Evolutionary conservation across 2,797 vertebrate species (phyloP).

Genomic region (Clarias laeviceps): DNA sequence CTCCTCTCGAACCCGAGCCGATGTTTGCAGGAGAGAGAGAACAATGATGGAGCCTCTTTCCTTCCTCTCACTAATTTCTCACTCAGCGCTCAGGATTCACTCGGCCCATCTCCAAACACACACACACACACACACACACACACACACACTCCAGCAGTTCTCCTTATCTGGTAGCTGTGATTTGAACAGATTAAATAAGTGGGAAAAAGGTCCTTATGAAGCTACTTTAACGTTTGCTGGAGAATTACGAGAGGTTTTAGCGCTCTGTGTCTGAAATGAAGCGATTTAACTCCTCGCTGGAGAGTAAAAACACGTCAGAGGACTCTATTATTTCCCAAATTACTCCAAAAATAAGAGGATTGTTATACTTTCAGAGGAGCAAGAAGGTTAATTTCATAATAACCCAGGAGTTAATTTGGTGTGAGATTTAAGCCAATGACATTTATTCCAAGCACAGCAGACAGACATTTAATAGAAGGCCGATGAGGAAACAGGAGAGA

Average conservation of each 20-base stretch:
- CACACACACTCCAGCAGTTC: slow-evolving; percentile 59
- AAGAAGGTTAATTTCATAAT: slow-evolving; percentile 67
- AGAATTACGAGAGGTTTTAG: slow-evolving; percentile 63
- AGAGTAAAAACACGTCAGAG: slow-evolving; percentile 38
- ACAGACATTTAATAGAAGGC: slow-evolving; percentile 59
- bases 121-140: slow-evolving; percentile 43
- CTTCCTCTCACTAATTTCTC: slow-evolving; percentile 61
- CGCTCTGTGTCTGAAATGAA: slow-evolving; percentile 52
- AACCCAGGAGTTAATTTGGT: slow-evolving; percentile 55
- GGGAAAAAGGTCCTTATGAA: slow-evolving; percentile 46
- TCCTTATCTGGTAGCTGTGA: slow-evolving; percentile 61
- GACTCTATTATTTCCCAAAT: slow-evolving; percentile 24
- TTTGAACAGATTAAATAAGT: slow-evolving; percentile 62
- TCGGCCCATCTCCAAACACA: slow-evolving; percentile 45
- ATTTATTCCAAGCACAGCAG: slow-evolving; percentile 62
- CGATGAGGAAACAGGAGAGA: slow-evolving; percentile 6
- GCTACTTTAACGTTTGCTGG: slow-evolving; percentile 58
- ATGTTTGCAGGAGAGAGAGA: slow-evolving; percentile 62
- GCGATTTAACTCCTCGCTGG: slow-evolving; percentile 54
- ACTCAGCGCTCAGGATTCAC: slow-evolving; percentile 58
- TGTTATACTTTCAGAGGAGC: slow-evolving; percentile 50
- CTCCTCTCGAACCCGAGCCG: slow-evolving; percentile 70
- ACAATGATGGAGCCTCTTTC: slow-evolving; percentile 53
- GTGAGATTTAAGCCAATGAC: slow-evolving; percentile 61
- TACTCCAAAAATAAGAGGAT: slow-evolving; percentile 36